These are phyloP conservation scores for Conomelus anceps DNA, from an alignment of 2,888 invertebrate species.

Conservation along the genomic window DNA sequence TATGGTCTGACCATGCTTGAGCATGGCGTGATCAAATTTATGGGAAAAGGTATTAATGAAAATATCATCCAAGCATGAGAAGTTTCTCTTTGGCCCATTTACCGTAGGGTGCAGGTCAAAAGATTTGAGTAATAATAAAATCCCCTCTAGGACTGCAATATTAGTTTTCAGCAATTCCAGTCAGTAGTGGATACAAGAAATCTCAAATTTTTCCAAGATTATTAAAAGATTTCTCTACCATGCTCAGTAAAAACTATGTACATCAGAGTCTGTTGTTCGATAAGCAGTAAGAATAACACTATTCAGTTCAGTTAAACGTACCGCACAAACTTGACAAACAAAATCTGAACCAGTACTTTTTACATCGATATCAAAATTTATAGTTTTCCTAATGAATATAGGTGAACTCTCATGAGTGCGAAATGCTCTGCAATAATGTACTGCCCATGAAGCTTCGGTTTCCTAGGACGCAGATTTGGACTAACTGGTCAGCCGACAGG, in stretches of 20 bases:
- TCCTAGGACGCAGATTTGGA: too few species aligned
- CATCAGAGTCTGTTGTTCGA: background rate
- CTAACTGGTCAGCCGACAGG: too few species aligned
- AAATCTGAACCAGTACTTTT: background rate
- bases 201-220: background rate
- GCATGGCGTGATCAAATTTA: background rate
- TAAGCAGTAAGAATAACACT: background rate
- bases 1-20: background rate
- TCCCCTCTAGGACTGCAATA: background rate
- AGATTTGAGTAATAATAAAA: background rate
- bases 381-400: background rate
- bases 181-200: background rate
- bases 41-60: background rate
- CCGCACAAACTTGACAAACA: background rate
- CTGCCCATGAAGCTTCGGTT: too few species aligned
- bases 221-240: background rate
- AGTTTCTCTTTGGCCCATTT: background rate
- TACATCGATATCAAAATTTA: background rate
- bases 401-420: background rate
- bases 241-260: background rate
- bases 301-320: background rate
- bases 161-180: background rate
- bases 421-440: background rate
- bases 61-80: background rate
- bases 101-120: background rate